phyloP scores from a whole-genome alignment of 2,113 vertebrate species.

The Fregata magnificens region DNA sequence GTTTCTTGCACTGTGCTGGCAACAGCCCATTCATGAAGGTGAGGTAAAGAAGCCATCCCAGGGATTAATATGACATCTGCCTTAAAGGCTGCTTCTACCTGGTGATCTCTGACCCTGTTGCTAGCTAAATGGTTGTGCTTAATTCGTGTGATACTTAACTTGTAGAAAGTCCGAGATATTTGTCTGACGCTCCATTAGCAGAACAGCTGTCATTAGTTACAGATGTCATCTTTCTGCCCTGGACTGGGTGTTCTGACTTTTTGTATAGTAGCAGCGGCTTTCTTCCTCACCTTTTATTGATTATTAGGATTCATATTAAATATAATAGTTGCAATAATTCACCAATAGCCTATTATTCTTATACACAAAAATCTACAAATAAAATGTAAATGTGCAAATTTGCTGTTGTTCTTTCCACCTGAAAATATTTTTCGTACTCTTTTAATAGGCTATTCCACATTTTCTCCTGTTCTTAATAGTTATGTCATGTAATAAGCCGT shows the following conservation, averaged over 20 bases:
- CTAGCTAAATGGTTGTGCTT: neutral
- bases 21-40: neutral
- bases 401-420: neutral
- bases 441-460: neutral
- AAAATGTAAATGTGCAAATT: neutral
- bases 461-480: neutral
- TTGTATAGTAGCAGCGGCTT: neutral
- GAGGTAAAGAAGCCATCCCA: neutral
- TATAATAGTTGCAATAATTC: neutral
- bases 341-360: neutral
- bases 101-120: neutral
- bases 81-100: neutral
- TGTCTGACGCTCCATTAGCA: accelerated
- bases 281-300: neutral
- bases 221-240: too few species aligned
- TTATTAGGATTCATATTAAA: neutral
- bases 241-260: neutral
- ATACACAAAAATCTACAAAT: neutral
- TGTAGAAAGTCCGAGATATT: neutral
- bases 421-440: neutral
- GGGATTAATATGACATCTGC: neutral
- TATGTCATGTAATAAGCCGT: neutral
- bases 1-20: too few species aligned
- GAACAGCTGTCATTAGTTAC: neutral
- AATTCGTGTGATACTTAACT: too few species aligned